phyloP scores from a whole-genome alignment of 2,797 vertebrate genomes.

The Cirrhinus molitorella region DNA sequence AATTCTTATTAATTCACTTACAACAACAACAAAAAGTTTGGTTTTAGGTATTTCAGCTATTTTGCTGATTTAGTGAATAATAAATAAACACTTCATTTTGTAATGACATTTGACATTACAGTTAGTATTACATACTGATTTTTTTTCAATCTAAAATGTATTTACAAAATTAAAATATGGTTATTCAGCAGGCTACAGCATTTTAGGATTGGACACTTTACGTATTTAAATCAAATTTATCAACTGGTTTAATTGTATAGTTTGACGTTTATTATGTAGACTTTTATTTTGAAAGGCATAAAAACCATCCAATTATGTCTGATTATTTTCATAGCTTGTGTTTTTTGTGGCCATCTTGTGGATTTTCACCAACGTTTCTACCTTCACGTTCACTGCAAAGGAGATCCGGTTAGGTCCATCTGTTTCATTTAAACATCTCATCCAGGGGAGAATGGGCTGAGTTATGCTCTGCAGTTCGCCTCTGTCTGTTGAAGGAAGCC shows the following conservation, averaged over 20 bases:
- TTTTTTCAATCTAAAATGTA: neutral
- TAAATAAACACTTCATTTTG: neutral
- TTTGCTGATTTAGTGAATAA: neutral
- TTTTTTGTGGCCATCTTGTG: conserved; percentile 44
- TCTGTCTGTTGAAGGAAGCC: conserved; percentile 25
- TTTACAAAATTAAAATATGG: neutral
- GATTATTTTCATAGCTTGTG: conserved; percentile 28
- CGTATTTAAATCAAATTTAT: neutral
- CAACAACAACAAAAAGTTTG: neutral
- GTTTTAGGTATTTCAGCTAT: no score
- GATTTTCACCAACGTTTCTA: conserved; percentile 31
- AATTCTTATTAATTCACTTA: neutral
- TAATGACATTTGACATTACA: neutral
- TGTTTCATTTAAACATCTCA: conserved; percentile 56
- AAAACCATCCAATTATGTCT: neutral
- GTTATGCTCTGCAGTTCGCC: conserved; percentile 30
- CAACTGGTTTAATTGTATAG: neutral
- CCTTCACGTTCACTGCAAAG: conserved; percentile 35
- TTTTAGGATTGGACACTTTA: neutral
- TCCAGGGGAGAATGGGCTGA: conserved; percentile 56
- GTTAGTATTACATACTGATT: neutral
- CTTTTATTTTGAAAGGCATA: conserved; percentile 41
- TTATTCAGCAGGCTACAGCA: neutral
- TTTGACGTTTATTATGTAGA: neutral
- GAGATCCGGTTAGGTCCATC: conserved; percentile 2